These are phyloP conservation scores for Acanthosepion esculentum DNA, from an alignment of 2,888 invertebrate genomes.

Conservation along the genomic window DNA sequence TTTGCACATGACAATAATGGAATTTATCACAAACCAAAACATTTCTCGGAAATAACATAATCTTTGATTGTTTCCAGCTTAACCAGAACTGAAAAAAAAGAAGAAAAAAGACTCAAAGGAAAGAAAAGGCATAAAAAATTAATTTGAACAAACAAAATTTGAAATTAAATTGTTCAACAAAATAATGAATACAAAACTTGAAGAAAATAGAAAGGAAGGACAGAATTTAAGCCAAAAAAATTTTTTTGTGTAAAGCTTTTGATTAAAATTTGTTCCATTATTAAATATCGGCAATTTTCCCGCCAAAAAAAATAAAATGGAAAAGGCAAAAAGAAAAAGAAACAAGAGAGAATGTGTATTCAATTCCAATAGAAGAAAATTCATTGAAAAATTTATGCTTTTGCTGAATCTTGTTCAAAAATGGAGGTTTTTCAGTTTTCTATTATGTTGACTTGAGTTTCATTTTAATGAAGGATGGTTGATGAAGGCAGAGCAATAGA, in stretches of 20 bases:
- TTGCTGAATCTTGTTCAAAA: neutral
- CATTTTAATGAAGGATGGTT: neutral
- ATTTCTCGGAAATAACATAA: constrained; percentile 18
- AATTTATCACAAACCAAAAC: constrained; percentile 4
- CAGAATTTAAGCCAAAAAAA: neutral
- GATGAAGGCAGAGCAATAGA: constrained; percentile 1
- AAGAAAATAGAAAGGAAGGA: neutral
- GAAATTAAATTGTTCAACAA: constrained; percentile 17
- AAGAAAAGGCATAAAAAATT: neutral
- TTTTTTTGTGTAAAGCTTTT: neutral
- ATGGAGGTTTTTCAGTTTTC: neutral
- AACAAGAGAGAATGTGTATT: neutral
- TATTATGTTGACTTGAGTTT: neutral
- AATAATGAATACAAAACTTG: neutral
- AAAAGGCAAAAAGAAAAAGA: neutral
- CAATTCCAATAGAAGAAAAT: neutral
- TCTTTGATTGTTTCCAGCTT: constrained; percentile 33
- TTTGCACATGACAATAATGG: neutral
- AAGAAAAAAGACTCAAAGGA: neutral
- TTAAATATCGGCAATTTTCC: constrained; percentile 20
- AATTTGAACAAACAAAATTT: constrained; percentile 33
- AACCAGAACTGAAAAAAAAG: neutral
- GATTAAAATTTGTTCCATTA: constrained; percentile 16
- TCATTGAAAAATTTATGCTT: constrained; percentile 7
- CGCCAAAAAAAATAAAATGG: neutral